These are phyloP conservation scores for Caerostris extrusa DNA, from an alignment of 1,140 invertebrate species.

Conservation along the genomic window DNA sequence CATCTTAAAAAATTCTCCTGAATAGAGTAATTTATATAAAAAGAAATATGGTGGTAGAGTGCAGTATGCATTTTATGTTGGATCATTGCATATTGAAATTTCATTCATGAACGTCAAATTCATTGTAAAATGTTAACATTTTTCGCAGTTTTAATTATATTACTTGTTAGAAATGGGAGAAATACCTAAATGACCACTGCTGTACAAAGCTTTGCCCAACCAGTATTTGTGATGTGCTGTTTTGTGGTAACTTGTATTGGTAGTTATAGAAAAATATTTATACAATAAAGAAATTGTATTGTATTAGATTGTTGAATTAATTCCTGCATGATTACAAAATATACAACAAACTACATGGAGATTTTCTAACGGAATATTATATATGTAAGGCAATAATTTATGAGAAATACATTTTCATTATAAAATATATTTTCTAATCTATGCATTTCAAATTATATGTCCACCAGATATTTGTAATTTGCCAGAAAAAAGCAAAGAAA, in stretches of 20 bases:
- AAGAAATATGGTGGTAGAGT: neutral
- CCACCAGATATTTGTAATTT: too few relatives aligned
- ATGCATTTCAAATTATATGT: too few relatives aligned
- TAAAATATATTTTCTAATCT: too few relatives aligned
- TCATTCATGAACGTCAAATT: constrained; percentile 48
- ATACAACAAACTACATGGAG: too few relatives aligned
- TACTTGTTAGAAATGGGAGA: constrained; percentile 55
- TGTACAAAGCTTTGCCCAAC: constrained; percentile 76
- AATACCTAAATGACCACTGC: constrained; percentile 30
- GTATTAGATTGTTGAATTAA: neutral
- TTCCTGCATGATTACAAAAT: too few relatives aligned
- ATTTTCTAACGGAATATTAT: too few relatives aligned
- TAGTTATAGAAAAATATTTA: constrained; percentile 76
- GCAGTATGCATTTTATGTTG: neutral
- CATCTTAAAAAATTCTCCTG: neutral
- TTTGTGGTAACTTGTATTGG: constrained; percentile 73
- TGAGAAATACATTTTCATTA: too few relatives aligned
- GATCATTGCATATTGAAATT: constrained; percentile 7
- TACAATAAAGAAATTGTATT: constrained; percentile 76
- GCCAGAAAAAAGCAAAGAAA: too few relatives aligned
- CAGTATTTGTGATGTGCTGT: constrained; percentile 76
- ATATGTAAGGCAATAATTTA: too few relatives aligned
- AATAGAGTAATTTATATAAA: neutral
- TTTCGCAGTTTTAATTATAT: constrained; percentile 75
- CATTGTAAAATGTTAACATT: constrained; percentile 74